phyloP scores from a whole-genome alignment of 2,113 vertebrate species.

The Sminthopsis crassicaudata region DNA sequence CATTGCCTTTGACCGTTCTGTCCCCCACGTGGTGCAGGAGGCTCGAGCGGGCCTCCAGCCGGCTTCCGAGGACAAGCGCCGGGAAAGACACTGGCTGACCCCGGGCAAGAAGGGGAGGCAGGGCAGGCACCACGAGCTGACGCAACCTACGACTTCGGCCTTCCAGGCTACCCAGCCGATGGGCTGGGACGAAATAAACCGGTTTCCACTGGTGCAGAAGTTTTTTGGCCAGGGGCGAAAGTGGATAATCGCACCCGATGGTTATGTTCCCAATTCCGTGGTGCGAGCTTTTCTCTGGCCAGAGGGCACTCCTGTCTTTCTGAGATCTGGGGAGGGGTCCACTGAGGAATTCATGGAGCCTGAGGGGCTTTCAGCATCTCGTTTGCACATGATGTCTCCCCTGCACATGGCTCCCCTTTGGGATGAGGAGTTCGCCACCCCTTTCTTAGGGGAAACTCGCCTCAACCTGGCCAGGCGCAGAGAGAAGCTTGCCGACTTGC shows the following conservation, averaged over 20 bases:
- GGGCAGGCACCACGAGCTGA: accelerated
- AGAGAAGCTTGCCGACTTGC: neutral
- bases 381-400: neutral
- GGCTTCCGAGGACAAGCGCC: neutral
- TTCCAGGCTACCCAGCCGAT: neutral
- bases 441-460: neutral
- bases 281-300: conserved; percentile 72
- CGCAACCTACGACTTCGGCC: neutral
- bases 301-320: conserved; percentile 51
- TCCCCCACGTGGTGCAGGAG: conserved; percentile 72
- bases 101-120: accelerated
- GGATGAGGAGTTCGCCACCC: too few relatives aligned
- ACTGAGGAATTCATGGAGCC: neutral
- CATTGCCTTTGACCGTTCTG: conserved; percentile 73
- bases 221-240: conserved; percentile 54
- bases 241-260: conserved; percentile 76
- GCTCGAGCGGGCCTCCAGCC: neutral
- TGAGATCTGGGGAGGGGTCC: neutral
- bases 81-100: accelerated
- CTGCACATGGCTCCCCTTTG: too few relatives aligned
- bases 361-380: accelerated
- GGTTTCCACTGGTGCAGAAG: neutral
- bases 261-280: conserved; percentile 81
- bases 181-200: conserved; percentile 51
- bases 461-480: too few relatives aligned